Evolutionary conservation across 2,113 vertebrate genomes (phyloP).

Genomic region (Sebastes fasciatus): DNA sequence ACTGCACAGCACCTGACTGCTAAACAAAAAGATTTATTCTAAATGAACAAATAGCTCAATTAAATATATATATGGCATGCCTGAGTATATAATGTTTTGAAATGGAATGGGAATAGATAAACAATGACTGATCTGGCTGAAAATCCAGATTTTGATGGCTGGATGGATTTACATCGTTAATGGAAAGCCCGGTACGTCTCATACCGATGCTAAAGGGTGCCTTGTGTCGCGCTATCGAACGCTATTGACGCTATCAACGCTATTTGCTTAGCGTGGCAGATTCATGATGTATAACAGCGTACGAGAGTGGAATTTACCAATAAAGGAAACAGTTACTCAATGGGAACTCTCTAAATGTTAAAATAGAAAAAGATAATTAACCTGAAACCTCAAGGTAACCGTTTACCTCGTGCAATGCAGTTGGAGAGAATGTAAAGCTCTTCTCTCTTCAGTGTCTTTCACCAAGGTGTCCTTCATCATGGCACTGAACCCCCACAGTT

Average conservation of each 20-base stretch:
- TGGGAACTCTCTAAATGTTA: neutral
- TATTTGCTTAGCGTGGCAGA: neutral
- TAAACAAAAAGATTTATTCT: neutral
- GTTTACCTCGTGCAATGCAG: neutral
- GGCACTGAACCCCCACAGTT: neutral
- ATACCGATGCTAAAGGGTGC: too few species aligned
- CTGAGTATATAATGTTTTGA: neutral
- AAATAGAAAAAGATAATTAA: neutral
- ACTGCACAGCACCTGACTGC: neutral
- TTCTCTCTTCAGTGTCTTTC: neutral
- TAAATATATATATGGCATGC: neutral
- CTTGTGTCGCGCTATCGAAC: too few species aligned
- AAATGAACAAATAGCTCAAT: neutral
- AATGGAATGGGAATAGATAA: neutral
- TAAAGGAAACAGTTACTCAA: neutral
- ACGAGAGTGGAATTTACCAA: neutral
- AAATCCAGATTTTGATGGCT: neutral
- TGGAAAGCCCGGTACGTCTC: too few species aligned
- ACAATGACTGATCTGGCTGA: neutral
- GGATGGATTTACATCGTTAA: too few species aligned
- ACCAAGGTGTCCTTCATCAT: slow-evolving; percentile 16
- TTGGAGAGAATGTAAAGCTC: neutral
- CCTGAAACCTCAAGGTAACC: neutral
- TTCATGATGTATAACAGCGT: neutral
- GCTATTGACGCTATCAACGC: too few species aligned